Evolutionary conservation across 2,888 invertebrate species (phyloP), one percentile per base, ranked within the genome.

Genomic region (Phyto melanocephala): DNA sequence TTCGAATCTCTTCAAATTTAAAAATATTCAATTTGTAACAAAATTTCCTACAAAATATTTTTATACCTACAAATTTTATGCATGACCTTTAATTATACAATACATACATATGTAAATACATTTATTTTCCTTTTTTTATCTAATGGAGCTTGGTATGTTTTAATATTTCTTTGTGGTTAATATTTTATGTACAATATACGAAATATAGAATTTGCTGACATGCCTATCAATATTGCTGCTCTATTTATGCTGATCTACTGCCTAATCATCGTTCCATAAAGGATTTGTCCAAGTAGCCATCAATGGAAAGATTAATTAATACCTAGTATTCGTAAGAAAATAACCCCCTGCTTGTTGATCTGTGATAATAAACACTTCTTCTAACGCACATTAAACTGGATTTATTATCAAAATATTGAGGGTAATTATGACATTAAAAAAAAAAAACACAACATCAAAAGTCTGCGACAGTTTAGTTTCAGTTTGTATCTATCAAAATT

Each of bases 191-290:
- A 24, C 54, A n/a, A 47, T 50, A 68, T 37, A 77, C 33, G 33
- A 33, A 67, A 71, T 79, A 67, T 74, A 80, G 79, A 72, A 80
- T 74, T 74, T 80, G 79, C 79, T 80, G 79, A 80, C 79, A 80
- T 60, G 72, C 60, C 58, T 68, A 74, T 67, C 45, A 80, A 80
- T 67, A 54, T 56, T 74, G 79, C 79, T 65, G 79, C 72, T 72
- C 72, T 17, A 42, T 79, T 28, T 60, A 74, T 54, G 79, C 72
- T 80, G 79, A 74, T 62, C 60, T 72, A 80, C 79, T 74, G 79
- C 72, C 79, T 45, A 60, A 60, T 35, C 67, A 74, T 62, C 67
- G 60, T 80, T 45, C 52, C 42, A 24, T 67, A 20, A 74, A 80
- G 79, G 72, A 80, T 62, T 17, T 52, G 28, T 62, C 35, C 52